These are phyloP conservation scores for Phorcus lineatus DNA, from an alignment of 2,888 invertebrate genomes.

Conservation along the genomic window DNA sequence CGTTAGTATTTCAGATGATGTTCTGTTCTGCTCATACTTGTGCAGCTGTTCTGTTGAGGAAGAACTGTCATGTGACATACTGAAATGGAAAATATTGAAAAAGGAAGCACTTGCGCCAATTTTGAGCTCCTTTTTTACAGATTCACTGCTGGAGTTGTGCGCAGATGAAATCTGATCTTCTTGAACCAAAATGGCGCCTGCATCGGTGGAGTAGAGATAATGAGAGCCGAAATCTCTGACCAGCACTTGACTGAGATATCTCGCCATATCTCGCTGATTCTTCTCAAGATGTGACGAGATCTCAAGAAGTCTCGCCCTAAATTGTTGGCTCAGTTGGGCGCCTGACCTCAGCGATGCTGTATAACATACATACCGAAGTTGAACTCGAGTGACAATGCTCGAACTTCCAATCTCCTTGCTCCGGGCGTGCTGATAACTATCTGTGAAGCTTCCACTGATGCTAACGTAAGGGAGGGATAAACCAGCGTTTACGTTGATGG, in stretches of 20 bases:
- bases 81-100: conserved; percentile 44
- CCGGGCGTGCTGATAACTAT: conserved; percentile 49
- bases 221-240: conserved; percentile 68
- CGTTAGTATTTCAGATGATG: conserved; percentile 44
- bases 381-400: conserved; percentile 40
- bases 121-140: conserved; percentile 38
- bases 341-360: conserved; percentile 52
- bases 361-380: conserved; percentile 47
- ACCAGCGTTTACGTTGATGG: conserved; percentile 56
- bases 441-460: conserved; percentile 60
- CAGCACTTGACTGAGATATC: conserved; percentile 62
- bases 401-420: conserved; percentile 50
- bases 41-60: conserved; percentile 36
- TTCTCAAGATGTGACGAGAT: conserved; percentile 57
- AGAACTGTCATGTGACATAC: conserved; percentile 35
- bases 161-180: conserved; percentile 49
- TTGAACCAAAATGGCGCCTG: conserved; percentile 50
- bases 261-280: conserved; percentile 50
- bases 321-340: conserved; percentile 43
- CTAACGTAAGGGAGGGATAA: conserved; percentile 36
- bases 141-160: conserved; percentile 36
- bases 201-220: conserved; percentile 55
- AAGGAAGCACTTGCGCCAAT: conserved; percentile 58
- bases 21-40: conserved; percentile 46
- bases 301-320: conserved; percentile 51